Evolutionary conservation across 2,888 invertebrate species (phyloP), one percentile per base, ranked within the genome.

Genomic region (Stenolophus ochropezus): DNA sequence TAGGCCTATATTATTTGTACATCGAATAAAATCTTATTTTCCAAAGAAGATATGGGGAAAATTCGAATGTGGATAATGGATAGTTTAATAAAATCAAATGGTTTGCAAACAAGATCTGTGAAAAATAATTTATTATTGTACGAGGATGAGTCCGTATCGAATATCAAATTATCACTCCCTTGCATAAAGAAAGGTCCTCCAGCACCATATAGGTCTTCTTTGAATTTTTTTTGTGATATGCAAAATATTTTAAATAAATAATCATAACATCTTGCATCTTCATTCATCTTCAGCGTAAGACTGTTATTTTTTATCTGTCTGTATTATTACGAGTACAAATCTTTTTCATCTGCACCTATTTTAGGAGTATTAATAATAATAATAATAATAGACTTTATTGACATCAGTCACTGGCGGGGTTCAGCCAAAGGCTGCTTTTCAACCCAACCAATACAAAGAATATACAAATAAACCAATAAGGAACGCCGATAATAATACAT

Each of bases 1-100:
- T 71, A 51, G 74, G 74, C 49, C 1, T 49, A 11, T 21, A 74
- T 74, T 8, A 74, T 74, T 49, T 21, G 74, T 20, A 61, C 33
- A 8, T 5, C 33, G 14, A 49, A 16, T 49, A 16, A 16, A 49
- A 49, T 49, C 14, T 4, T 1, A 11, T 49, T 49, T 49, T 14
- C n/a, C 8, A 14, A 51, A 51, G 1, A 16, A n/a, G 51, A 14
- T 16, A 51, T 16, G 51, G 14, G 14, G 5, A 51, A 16, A 14
- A 16, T 51, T 51, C 51, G 16, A 2, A 42, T 42, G 33, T 42
- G 33, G 33, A 8, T 42, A 42, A 42, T 42, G 33, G 33, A 42
- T 42, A 42, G 6, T 0, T 2, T 42, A 42, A 1, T 42, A 42
- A 42, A 2, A 42, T 42, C 33, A 11, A 42, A 42, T 42, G 33